Evolutionary conservation across 2,113 vertebrate genomes (phyloP), one percentile per base, ranked within the genome.

Genomic region (Poeciliopsis prolifica): DNA sequence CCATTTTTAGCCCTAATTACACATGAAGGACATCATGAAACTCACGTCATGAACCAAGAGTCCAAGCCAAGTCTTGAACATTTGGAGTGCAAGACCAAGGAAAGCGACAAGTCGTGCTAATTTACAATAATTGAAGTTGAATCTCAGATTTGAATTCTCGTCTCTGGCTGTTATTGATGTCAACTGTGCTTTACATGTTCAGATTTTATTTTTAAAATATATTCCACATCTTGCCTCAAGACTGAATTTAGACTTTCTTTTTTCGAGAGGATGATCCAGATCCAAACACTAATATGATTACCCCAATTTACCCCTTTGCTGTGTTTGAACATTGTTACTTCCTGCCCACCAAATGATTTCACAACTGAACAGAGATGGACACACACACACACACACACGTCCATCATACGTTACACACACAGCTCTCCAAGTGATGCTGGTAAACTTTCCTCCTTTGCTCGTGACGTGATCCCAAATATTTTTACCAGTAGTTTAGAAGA

Each of bases 291-390:
- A 68, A 12, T 7, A 31, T 48, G 4, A 19, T 19, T 48, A 17
- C 5, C 44, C 4, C 17, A 6, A 19, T 48, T 48, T 48, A 48
- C 15, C 44, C 15, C 44, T 48, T 48, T 48, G 17, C 44, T 48
- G 5, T 19, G 44, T 48, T 48, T 17, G 5, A 48, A 2, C 15
- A 48, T 19, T 51, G 51, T 78, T 15, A 86, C 87, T 89, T 84
- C 86, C 89, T 87, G 62, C 31, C 78, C 63, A 30, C 17, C 82
- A 72, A 65, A 71, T 86, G 78, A 85, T 85, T 82, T 87, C 82
- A 87, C 89, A 92, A 74, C 58, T 26, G n/a, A 61, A 75, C 51
- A 62, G 73, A 79, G 80, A 75, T 48, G 44, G 19, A 72, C 74
- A 60, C 66, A 70, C 84, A 61, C 82, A 61, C 71, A 70, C 84